Base-by-base conservation (phyloP, 1,140 invertebrate genomes). In the Eulimnadia texana region DNA sequence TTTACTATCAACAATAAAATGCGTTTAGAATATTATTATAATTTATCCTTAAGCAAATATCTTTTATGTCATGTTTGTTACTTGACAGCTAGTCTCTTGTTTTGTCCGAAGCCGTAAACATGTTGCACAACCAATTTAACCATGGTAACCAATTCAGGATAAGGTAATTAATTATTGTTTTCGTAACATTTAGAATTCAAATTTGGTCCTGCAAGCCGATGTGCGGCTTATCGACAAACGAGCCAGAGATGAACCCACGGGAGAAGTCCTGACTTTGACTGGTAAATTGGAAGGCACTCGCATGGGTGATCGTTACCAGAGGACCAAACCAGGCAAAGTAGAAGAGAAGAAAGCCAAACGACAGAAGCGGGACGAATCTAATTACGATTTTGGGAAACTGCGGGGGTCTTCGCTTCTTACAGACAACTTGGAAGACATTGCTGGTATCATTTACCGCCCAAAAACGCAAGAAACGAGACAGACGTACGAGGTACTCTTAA, bases 181-280 rank as follows among this genome's bases (percentile, higher is more conserved):
- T 63, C 66, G 72, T 68, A 63, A 60, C 63, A 79, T 81, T 62
- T 75, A 97, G 93, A 99, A 99, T 74, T 99, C 96, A 0, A 99
- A 99, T 83, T 85, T 99, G 76, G 97, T 99, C 60, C 78, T 99
- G 67, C 93, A 98, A 94, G 95, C 95, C 68, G 97, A 99, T 79
- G 90, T 97, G 47, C 85, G 95, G 54, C 81, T 98, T 6, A 99
- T 99, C 67, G 96, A 99, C 77, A 78, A 93, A 67, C 81, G 95
- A 65, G 90, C 91, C 53, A 79, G 94, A 72, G 96, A 99, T 95
- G 97, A 99, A 77, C 92, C 97, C 2, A 99, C 96, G 0, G 96
- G 97, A 50, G 96, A 99, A 76, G 96, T 99, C 67, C 82, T 96
- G 73, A 92, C 95, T 53, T 80, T 99, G 65, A 84, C 87, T 23